Evolutionary conservation across 2,113 vertebrate species (phyloP), one percentile per base, ranked within the genome.

Genomic region (Chaetops frenatus): DNA sequence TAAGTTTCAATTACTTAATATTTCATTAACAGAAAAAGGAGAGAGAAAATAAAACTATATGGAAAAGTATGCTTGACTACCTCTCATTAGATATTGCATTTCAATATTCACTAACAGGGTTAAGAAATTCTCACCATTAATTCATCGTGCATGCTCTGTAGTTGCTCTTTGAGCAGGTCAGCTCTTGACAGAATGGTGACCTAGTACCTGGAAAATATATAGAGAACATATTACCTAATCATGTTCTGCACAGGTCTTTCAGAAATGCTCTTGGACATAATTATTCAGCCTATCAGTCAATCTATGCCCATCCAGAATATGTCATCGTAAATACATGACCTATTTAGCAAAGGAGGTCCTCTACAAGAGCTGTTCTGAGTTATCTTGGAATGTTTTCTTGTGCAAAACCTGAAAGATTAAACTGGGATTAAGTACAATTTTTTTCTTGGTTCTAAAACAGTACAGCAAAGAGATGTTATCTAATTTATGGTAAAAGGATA

Each of bases 281-380:
- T 66, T 31, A 36, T 31, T 1, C 12, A 66, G 4, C 23, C 4
- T 5, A 11, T 36, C 4, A 1, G 7, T 56, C n/a, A 27, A 33
- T 28, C 22, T 42, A 3, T n/a, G 5, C 7, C 60, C 36, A 67
- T 76, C 11, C 40, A 74, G 27, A 84, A 81, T 61, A 54, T 12
- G 3, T n/a, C 12, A 74, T 7, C 2, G 48, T 65, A 71, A 94
- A 85, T 56, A 35, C 13, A 50, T 11, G 8, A 42, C 2, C 3
- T 33, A 1, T 45, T 50, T 61, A 69, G 71, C 20, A 81, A 45
- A 86, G 10, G 3, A 6, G 7, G 4, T 53, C 12, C 24, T 73
- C 8, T 78, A 40, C 28, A 40, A 12, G 47, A 85, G 11, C 6
- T 48, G 6, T 65, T 80, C 45, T 73, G 22, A 73, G 61, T 84